These are phyloP conservation scores for Bombyx mori DNA, from an alignment of 1,140 invertebrate species.

Conservation along the genomic window ASM3026992v2 NC_085130.1:12098001-12098500, in stretches of 20 bases:
- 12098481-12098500: conserved; percentile 28
- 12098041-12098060: conserved; percentile 3
- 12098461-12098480: conserved; percentile 27
- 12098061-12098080: conserved; percentile 5
- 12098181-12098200: conserved; percentile 47
- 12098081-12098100: conserved; percentile 3
- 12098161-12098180: neutral
- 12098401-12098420: no score
- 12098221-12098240: conserved; percentile 40
- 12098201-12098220: conserved; percentile 47
- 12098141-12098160: neutral
- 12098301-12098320: conserved; percentile 28
- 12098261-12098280: conserved; percentile 15
- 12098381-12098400: neutral
- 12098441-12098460: conserved; percentile 25
- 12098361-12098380: neutral
- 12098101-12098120: neutral
- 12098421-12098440: conserved; percentile 7
- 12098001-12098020: conserved; percentile 1
- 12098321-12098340: conserved; percentile 33
- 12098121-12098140: neutral
- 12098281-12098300: conserved; percentile 30
- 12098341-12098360: conserved; percentile 9
- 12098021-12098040: neutral
- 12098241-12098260: conserved; percentile 18